Evolutionary conservation across 2,797 vertebrate species (phyloP), one percentile per base, ranked within the genome.

Genomic region (Ambastaia sidthimunki): DNA sequence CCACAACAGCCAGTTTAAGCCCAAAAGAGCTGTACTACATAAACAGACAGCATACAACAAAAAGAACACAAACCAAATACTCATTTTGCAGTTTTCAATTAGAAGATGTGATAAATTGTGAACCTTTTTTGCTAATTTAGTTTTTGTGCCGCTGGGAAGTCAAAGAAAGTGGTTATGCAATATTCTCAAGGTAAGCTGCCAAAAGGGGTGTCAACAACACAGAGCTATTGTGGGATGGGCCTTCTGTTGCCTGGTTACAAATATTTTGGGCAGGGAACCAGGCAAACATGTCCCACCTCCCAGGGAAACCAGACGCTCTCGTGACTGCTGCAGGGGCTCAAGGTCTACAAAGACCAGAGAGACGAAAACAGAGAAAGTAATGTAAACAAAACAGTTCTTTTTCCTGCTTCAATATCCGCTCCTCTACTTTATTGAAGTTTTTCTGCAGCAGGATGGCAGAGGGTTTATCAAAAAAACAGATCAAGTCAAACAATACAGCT

Each of bases 231-330:
- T 91, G 89, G 92, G 92, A 91, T 82, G 87, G 91, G 89, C 89
- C 86, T 87, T 71, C 78, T 80, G 93, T 94, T 93, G 94, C 94
- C 87, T 93, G 83, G 93, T 87, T 93, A 93, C 93, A 90, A 91
- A 92, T 94, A 94, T 95, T 94, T 94, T 92, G 93, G 90, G 89
- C 91, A 90, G 90, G 89, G 90, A 90, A 92, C 83, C 72, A 89
- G 84, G 91, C 91, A 93, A 93, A 92, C 91, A 92, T 1, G 91
- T 86, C 89, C 91, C 89, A 89, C 92, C 92, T 91, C 91, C 90
- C 89, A 88, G 87, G 91, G 89, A 92, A 93, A 92, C 81, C 88
- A 90, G 92, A 89, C 86, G 88, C 84, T 92, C 83, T 90, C 85
- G 84, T 86, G 90, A 93, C 83, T 86, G 84, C 85, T 86, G 86